Percentiles rank a stretch among this genome's conserved stretches.
Conservation (phyloP, 2,888 invertebrate genomes). For the Drosophila neonasuta region DNA sequence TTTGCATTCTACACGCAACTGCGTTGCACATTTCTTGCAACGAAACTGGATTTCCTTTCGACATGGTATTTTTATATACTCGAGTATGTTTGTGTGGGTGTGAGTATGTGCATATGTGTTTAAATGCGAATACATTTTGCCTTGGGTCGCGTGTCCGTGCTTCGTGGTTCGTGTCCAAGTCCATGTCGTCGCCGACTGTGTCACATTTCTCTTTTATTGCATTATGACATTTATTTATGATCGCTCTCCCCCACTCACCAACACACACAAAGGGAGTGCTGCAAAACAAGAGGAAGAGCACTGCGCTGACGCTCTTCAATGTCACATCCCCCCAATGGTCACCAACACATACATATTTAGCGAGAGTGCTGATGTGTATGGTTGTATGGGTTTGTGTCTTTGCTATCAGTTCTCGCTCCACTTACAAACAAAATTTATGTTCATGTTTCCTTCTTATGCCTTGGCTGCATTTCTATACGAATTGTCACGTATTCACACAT, state of each 20-base stretch:
- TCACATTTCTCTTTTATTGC: conserved; percentile 71
- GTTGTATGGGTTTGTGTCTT: neutral
- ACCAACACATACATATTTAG: conserved; percentile 6
- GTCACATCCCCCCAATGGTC: conserved; percentile 30
- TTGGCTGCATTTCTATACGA: conserved; percentile 9
- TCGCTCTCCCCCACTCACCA: conserved; percentile 39
- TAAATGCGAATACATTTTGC: conserved; percentile 37
- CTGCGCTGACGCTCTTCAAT: conserved; percentile 18
- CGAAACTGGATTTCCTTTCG: conserved; percentile 49
- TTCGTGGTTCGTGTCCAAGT: conserved; percentile 17
- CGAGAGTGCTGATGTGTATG: neutral
- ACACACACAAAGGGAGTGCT: conserved; percentile 29
- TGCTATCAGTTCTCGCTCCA: conserved; percentile 25
- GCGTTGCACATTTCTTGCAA: conserved; percentile 34
- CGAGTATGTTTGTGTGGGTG: conserved; percentile 9
- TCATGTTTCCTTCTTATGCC: conserved; percentile 25
- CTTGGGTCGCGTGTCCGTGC: conserved; percentile 55
- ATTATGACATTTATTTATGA: conserved; percentile 75
- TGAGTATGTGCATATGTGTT: conserved; percentile 6
- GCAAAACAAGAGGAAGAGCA: conserved; percentile 17
- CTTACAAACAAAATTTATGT: conserved; percentile 30
- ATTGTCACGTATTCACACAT: conserved; percentile 33
- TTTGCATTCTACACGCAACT: conserved; percentile 57
- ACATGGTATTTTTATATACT: conserved; percentile 13
- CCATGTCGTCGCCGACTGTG: conserved; percentile 44